Conservation (phyloP, 2,797 vertebrate species). For the Sibirionetta formosa region DNA sequence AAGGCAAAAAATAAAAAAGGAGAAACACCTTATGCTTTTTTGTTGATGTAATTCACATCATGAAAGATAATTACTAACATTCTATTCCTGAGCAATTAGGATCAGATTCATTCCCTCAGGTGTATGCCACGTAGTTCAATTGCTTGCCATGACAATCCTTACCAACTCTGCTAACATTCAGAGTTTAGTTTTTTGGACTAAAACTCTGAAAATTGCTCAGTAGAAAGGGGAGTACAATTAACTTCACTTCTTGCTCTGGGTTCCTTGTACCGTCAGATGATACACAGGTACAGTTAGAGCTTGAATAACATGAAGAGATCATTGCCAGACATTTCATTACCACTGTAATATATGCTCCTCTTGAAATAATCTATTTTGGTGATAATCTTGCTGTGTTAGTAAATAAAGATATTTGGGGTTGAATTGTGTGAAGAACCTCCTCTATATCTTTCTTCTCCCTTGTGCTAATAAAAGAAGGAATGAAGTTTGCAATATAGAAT, state of each 20-base stretch:
- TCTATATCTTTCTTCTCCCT: neutral
- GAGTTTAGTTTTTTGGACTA: neutral
- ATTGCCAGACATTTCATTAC: neutral
- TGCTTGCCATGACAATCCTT: neutral
- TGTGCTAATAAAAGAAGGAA: neutral
- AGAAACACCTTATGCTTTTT: neutral
- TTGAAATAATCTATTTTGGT: neutral
- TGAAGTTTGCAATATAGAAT: neutral
- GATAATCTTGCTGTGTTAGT: neutral
- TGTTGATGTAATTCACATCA: neutral
- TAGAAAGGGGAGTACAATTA: neutral
- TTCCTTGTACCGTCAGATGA: neutral
- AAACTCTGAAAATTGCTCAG: neutral
- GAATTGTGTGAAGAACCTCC: neutral
- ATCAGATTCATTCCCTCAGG: neutral
- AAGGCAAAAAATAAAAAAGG: neutral
- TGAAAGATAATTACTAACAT: neutral
- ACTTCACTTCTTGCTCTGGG: neutral
- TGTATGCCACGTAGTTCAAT: neutral
- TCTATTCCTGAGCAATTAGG: neutral
- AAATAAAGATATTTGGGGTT: neutral
- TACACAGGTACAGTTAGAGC: neutral
- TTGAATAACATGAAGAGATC: neutral
- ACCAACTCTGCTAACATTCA: neutral
- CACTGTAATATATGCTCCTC: neutral